Evolutionary conservation across 1,140 invertebrate species (phyloP), one percentile per base, ranked within the genome.

Genomic region (Bilobella aurantiaca): DNA sequence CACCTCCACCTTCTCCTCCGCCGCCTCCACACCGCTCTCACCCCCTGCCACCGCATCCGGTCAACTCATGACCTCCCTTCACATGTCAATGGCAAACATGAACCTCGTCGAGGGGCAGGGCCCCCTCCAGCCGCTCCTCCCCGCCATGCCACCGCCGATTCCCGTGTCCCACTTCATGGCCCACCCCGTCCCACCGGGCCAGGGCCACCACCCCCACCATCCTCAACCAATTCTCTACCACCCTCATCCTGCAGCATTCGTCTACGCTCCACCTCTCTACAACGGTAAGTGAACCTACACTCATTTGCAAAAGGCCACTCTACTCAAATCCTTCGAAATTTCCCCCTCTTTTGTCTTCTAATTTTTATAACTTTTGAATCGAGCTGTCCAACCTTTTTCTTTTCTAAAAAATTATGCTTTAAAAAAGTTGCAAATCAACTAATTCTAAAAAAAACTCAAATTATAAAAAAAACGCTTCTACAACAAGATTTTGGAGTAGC

Each of bases 241-340:
- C 59, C 67, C 70, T 32, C 70, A 62, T 62, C 65, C 68, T 27
- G 64, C 58, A 21, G 65, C 61, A 46, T 69, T 62, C 46, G 64
- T 72, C 64, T 72, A 72, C 42, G 68, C 62, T 18, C 46, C 62
- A 29, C 70, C 65, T 16, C 68, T 69, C 37, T 72, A 69, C 62
- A 69, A 72, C 63, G 71, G 71, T 72, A 69, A 63, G 62, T 64
- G 29, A 23, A 62, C 18, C 2, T 49, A n/a, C n/a, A n/a, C n/a
- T n/a, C n/a, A n/a, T n/a, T n/a, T n/a, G n/a, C n/a, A n/a, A n/a
- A n/a, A n/a, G n/a, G n/a, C n/a, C n/a, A n/a, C n/a, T n/a, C n/a
- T n/a, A 21, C 8, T 32, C 27, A 14, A 58, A 28, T 37, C 18
- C 37, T 2, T 61, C n/a, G 8, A 14, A 34, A 30, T 25, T 23